Conservation (phyloP, 2,797 vertebrate species). For the Chelon labrosus region DNA sequence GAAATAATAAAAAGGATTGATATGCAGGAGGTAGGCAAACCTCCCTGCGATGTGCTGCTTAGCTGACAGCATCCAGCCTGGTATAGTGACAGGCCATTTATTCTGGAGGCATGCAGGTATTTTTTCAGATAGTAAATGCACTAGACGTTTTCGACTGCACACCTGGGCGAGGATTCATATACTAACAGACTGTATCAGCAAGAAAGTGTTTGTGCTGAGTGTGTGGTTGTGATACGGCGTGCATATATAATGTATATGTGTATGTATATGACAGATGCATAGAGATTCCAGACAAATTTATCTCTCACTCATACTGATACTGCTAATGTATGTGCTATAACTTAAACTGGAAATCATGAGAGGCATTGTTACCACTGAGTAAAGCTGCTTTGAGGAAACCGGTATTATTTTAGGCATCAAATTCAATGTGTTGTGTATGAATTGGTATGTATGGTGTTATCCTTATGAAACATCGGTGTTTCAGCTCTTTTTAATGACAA, state of each 20-base stretch:
- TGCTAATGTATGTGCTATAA: background rate
- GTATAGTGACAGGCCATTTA: constrained; percentile 56
- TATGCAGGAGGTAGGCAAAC: background rate
- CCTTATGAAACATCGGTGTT: background rate
- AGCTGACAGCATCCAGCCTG: constrained; percentile 43
- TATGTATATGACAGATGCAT: background rate
- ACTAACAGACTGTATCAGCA: constrained; percentile 44
- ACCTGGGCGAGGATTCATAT: constrained; percentile 26
- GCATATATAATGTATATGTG: background rate
- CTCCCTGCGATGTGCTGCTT: constrained; percentile 6
- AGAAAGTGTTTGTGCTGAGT: constrained; percentile 52
- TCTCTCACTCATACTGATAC: constrained; percentile 4
- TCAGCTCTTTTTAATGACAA: background rate
- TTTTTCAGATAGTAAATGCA: constrained; percentile 37
- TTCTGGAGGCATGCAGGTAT: constrained; percentile 39
- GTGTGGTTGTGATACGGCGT: constrained; percentile 6
- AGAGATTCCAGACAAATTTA: constrained; percentile 17
- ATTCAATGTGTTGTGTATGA: background rate
- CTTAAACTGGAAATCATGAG: background rate
- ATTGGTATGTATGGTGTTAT: background rate
- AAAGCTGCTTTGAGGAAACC: background rate
- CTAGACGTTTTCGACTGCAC: constrained; percentile 37
- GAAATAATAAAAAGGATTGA: constrained; percentile 2
- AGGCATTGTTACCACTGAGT: background rate
- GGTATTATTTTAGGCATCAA: background rate